phyloP scores from a whole-genome alignment of 2,888 invertebrate genomes.

The Sinodicranocentrus sp. region DNA sequence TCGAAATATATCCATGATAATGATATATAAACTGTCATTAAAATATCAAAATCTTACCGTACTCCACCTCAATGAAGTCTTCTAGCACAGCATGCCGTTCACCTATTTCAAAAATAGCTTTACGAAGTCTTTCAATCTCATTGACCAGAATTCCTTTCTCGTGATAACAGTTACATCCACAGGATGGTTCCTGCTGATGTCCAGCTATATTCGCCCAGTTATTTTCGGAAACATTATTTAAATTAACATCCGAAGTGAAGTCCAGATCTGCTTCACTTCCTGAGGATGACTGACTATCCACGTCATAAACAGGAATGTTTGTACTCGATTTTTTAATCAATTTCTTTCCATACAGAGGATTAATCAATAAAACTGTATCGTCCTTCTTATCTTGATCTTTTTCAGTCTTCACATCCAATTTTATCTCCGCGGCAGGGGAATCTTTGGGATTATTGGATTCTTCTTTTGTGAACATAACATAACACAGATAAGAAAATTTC shows the following conservation, averaged over 20 bases:
- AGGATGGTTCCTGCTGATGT: background rate
- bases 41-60: slow-evolving; percentile 34
- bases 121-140: slow-evolving; percentile 50
- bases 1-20: no score
- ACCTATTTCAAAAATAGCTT: slow-evolving; percentile 34
- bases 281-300: slow-evolving; percentile 23
- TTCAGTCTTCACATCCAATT: background rate
- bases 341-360: slow-evolving; percentile 36
- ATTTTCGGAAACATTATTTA: slow-evolving; percentile 25
- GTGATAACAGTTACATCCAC: slow-evolving; percentile 38
- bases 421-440: no score
- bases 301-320: slow-evolving; percentile 29
- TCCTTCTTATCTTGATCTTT: background rate
- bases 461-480: no score
- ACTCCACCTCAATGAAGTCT: slow-evolving; percentile 57
- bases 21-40: background rate
- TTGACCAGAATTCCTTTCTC: slow-evolving; percentile 55
- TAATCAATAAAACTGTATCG: slow-evolving; percentile 19
- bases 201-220: background rate
- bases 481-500: no score
- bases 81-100: slow-evolving; percentile 41
- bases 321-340: background rate
- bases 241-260: slow-evolving; percentile 34
- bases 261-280: slow-evolving; percentile 22
- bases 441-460: no score